Evolutionary conservation across 2,888 invertebrate genomes (phyloP).

Genomic region (Cyclophora albipunctata): DNA sequence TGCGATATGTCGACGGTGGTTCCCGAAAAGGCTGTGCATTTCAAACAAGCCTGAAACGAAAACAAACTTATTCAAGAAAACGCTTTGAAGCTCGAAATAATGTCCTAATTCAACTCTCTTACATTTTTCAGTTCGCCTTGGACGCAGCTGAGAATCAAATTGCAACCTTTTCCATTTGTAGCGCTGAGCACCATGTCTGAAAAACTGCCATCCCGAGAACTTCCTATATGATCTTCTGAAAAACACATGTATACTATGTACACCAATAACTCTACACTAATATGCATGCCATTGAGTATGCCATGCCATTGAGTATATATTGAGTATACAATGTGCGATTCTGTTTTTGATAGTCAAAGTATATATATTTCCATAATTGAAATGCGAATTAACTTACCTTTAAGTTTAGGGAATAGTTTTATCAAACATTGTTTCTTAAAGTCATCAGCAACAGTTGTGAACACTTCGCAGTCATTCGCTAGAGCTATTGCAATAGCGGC

Average conservation of each 20-base stretch:
- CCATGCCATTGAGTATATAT: too few species aligned
- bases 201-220: conserved; percentile 37
- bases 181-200: conserved; percentile 13
- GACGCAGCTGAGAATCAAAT: conserved; percentile 35
- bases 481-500: conserved; percentile 45
- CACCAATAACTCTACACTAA: too few species aligned
- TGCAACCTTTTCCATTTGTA: conserved; percentile 27
- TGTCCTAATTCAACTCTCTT: conserved; percentile 11
- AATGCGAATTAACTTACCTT: conserved; percentile 24
- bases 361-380: background rate
- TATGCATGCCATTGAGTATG: too few species aligned
- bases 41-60: conserved; percentile 26
- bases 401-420: conserved; percentile 42
- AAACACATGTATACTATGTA: conserved; percentile 4
- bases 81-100: background rate
- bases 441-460: conserved; percentile 46
- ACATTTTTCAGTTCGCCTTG: conserved; percentile 40
- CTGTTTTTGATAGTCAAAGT: background rate
- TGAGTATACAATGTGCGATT: too few species aligned
- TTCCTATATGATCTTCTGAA: conserved; percentile 43
- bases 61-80: background rate
- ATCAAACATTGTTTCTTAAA: conserved; percentile 45
- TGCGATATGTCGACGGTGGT: conserved; percentile 28
- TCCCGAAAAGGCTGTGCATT: conserved; percentile 21
- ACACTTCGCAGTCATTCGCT: conserved; percentile 39